phyloP scores from a whole-genome alignment of 2,797 vertebrate species.

The Numenius phaeopus region DNA sequence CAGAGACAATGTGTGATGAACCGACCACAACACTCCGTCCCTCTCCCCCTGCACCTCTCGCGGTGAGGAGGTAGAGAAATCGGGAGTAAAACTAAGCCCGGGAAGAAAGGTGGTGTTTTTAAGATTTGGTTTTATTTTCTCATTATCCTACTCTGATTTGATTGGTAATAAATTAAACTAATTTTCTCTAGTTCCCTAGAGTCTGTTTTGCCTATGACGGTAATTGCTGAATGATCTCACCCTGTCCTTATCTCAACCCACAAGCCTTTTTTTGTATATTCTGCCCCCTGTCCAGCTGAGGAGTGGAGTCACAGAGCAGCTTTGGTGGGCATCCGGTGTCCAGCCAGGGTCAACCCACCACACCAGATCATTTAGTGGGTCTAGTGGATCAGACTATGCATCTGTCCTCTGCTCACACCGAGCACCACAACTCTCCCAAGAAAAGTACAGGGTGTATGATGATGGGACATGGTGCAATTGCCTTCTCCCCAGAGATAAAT shows the following conservation, averaged over 20 bases:
- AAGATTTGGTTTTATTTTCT: not conserved
- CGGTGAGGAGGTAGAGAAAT: not conserved
- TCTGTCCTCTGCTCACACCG: not conserved
- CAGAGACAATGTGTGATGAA: not conserved
- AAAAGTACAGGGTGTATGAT: not conserved
- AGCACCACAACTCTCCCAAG: not conserved
- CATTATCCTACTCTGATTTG: not conserved
- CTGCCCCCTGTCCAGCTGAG: not conserved
- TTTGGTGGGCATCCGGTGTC: not conserved
- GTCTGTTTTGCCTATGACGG: not conserved
- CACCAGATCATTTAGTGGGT: not conserved
- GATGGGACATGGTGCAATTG: not conserved
- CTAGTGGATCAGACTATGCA: not conserved
- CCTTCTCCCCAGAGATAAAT: not conserved
- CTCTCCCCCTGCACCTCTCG: not conserved
- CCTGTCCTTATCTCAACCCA: not conserved
- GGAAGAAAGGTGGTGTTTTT: not conserved
- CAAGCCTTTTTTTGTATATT: not conserved
- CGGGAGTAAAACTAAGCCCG: not conserved
- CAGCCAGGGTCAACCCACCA: not conserved
- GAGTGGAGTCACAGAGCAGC: not conserved
- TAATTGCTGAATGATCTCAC: not conserved
- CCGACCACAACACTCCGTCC: not conserved
- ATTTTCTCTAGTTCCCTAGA: not conserved
- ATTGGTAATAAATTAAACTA: not conserved